Evolutionary conservation across 2,113 vertebrate genomes (phyloP).

Genomic region (Pseudopipra pipra): DNA sequence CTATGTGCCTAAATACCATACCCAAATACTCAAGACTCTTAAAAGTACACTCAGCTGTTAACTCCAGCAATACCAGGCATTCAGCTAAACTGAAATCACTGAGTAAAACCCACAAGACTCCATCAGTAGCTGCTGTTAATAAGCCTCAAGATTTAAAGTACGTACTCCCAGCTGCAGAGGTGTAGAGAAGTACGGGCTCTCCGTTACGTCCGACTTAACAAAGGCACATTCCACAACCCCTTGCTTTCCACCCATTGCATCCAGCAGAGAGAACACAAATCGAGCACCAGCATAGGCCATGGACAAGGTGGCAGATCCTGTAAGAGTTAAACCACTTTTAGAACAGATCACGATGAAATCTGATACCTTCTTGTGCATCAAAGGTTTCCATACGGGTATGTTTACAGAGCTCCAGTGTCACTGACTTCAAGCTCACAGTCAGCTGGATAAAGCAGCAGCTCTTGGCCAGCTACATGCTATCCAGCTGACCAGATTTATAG

Average conservation of each 20-base stretch:
- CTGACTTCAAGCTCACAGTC: not conserved
- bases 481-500: not conserved
- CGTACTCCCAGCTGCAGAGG: constrained; percentile 90
- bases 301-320: constrained; percentile 95
- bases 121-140: not conserved
- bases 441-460: not conserved
- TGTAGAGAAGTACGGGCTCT: constrained; percentile 94
- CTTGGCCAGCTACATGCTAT: not conserved
- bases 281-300: constrained; percentile 97
- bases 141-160: not conserved
- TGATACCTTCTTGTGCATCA: not conserved
- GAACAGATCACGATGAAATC: fast-evolving
- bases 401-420: not conserved
- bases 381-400: not conserved
- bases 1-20: not conserved
- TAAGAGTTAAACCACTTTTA: not conserved
- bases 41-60: not conserved
- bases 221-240: constrained; percentile 93
- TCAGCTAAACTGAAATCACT: not conserved
- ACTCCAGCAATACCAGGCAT: not conserved
- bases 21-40: not conserved
- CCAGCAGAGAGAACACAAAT: constrained; percentile 93
- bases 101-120: not conserved
- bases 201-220: constrained; percentile 89
- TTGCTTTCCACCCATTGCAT: constrained; percentile 94